Percentiles rank a stretch among this genome's conserved stretches.
phyloP scores from a whole-genome alignment of 2,888 invertebrate genomes.

The Pseudoips prasinana region DNA sequence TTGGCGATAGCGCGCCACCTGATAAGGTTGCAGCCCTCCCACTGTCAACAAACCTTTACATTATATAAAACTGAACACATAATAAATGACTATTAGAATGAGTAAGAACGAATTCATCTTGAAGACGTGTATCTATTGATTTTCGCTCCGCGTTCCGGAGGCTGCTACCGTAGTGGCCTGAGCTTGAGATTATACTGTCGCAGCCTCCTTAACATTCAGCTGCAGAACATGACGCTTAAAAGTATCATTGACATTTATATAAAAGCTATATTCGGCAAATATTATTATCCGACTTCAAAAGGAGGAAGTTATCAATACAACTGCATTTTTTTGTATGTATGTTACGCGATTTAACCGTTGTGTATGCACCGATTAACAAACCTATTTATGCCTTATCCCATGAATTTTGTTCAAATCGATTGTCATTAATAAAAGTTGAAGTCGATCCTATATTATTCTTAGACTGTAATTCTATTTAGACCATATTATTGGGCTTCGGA shows the following conservation, averaged over 20 bases:
- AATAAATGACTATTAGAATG: constrained; percentile 29
- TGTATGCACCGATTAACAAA: too few relatives aligned
- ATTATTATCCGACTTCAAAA: too few relatives aligned
- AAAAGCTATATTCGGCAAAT: constrained; percentile 3
- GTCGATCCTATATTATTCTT: too few relatives aligned
- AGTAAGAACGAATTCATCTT: constrained; percentile 47
- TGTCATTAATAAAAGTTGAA: too few relatives aligned
- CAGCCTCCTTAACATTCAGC: constrained; percentile 58
- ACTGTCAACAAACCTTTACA: constrained; percentile 74
- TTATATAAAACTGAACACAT: constrained; percentile 43
- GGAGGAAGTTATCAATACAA: too few relatives aligned
- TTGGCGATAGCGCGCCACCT: constrained; percentile 56
- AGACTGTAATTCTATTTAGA: too few relatives aligned
- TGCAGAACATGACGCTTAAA: constrained; percentile 33
- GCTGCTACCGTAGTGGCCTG: constrained; percentile 32
- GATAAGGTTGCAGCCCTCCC: constrained; percentile 67
- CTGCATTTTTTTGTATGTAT: too few relatives aligned
- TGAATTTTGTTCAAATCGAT: too few relatives aligned
- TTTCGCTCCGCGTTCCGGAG: constrained; percentile 51
- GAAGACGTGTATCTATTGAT: constrained; percentile 66
- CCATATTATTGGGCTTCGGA: too few relatives aligned
- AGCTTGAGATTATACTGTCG: constrained; percentile 53
- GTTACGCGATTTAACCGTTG: too few relatives aligned
- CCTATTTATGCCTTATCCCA: too few relatives aligned
- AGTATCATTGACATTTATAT: constrained; percentile 7